Evolutionary conservation across 23 tunicate species (phyloP), one percentile per base, ranked within the genome.

Genomic region (Corella eumyota): DNA sequence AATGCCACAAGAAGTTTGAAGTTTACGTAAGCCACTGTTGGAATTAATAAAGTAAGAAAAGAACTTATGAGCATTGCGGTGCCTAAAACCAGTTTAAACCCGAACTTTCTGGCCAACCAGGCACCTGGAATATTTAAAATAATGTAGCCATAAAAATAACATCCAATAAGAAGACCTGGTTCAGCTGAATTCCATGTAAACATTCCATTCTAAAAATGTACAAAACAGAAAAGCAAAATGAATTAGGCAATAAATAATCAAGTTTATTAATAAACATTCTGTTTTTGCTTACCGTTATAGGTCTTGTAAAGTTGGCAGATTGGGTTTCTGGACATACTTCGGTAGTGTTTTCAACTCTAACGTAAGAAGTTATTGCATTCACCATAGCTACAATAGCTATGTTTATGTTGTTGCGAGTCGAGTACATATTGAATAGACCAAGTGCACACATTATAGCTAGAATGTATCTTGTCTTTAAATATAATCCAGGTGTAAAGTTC

Each of bases 351-450:
- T 78, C 62, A 1, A 29, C 86, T 3, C 26, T 33, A 1, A 29
- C 60, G 6, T 49, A 2, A 2, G 4, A 5, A 19, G n/a, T 33
- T 2, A 79, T 80, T n/a, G 62, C 9, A 25, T 80, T 80, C 37
- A 80, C 90, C 90, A 80, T 80, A 37, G 79, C 90, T 45, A 80
- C 90, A 25, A 80, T 80, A 5, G 90, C 90, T 19, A 72, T 68
- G 58, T 47, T 80, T 15, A 80, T 36, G 49, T 64, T 80, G 32
- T 65, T 62, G 38, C 90, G 36, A 32, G 73, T 21, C 1, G 44
- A 47, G 44, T 62, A 72, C 34, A 71, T 25, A 58, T 80, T 80
- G 49, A 80, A 72, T 46, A 73, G 47, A 0, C 50, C 87, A 25
- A 79, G 56, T 23, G 71, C 63, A 22, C 63, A 49, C 79, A 80